phyloP scores from a whole-genome alignment of 2,113 vertebrate genomes.

The Oryzias woworae region DNA sequence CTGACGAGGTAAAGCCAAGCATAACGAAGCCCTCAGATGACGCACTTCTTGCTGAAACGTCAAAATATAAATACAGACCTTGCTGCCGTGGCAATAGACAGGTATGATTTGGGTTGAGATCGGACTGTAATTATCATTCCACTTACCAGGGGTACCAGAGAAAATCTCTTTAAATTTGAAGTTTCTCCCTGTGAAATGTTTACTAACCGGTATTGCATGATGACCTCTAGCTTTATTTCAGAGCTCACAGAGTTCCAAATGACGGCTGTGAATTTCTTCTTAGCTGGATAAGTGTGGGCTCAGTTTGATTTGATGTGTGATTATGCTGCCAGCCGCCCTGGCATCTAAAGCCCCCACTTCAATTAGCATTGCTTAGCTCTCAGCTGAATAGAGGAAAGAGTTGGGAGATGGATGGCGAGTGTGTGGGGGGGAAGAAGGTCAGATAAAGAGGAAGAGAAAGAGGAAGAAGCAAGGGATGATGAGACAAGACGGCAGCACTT shows the following conservation, averaged over 20 bases:
- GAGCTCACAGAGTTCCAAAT: conserved; percentile 51
- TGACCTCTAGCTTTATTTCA: conserved; percentile 68
- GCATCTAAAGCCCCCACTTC: conserved; percentile 60
- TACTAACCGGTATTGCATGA: conserved; percentile 55
- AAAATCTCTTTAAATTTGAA: conserved; percentile 58
- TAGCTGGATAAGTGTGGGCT: conserved; percentile 58
- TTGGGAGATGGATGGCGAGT: conserved; percentile 11
- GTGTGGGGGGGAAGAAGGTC: conserved; percentile 42
- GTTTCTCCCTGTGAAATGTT: conserved; percentile 54
- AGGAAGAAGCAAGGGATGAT: conserved; percentile 29
- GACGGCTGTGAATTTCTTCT: conserved; percentile 63
- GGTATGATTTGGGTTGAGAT: conserved; percentile 51
- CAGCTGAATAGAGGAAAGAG: conserved; percentile 22
- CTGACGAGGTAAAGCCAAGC: conserved; percentile 39
- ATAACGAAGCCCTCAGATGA: conserved; percentile 53
- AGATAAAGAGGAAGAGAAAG: conserved; percentile 22
- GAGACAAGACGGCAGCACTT: conserved; percentile 58
- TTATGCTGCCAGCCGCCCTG: conserved; percentile 54
- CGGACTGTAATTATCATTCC: conserved; percentile 66
- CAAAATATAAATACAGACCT: conserved; percentile 35
- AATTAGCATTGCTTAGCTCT: conserved; percentile 59
- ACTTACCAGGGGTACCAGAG: conserved; percentile 57
- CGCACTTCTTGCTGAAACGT: conserved; percentile 40
- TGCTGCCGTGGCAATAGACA: conserved; percentile 26
- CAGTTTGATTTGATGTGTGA: conserved; percentile 59